Evolutionary conservation across 2,888 invertebrate genomes (phyloP).

Genomic region (Tachystola acroxantha): DNA sequence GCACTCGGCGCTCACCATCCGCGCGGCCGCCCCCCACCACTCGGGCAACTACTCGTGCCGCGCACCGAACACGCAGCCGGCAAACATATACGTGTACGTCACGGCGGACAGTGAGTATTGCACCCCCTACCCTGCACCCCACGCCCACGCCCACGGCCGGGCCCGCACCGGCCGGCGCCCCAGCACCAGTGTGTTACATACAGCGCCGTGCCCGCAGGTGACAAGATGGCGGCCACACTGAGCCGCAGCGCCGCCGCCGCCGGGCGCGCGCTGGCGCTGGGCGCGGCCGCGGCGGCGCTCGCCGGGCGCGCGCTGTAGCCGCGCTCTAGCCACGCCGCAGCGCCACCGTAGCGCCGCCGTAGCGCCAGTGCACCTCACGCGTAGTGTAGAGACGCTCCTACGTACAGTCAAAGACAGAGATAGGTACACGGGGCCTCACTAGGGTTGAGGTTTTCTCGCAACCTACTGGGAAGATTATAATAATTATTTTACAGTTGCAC

Average conservation of each 20-base stretch:
- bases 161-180: neutral
- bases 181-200: neutral
- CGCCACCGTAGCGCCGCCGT: too few species aligned
- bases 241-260: slow-evolving; percentile 81
- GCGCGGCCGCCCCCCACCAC: slow-evolving; percentile 79
- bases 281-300: slow-evolving; percentile 10
- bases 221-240: slow-evolving; percentile 94
- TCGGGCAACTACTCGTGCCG: slow-evolving; percentile 95
- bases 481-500: too few species aligned
- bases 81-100: slow-evolving; percentile 93
- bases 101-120: slow-evolving; percentile 83
- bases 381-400: too few species aligned
- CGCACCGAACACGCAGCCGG: slow-evolving; percentile 93
- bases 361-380: too few species aligned
- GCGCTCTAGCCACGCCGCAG: too few species aligned
- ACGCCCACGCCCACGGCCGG: neutral
- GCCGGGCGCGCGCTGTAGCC: neutral
- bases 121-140: neutral
- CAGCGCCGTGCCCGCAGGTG: slow-evolving; percentile 82
- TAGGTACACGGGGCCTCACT: too few species aligned
- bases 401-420: too few species aligned
- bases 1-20: slow-evolving; percentile 89
- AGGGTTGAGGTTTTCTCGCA: too few species aligned
- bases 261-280: slow-evolving; percentile 11
- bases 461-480: too few species aligned